Conservation (phyloP, 2,113 vertebrate species). For the Herpetotheres cachinnans region DNA sequence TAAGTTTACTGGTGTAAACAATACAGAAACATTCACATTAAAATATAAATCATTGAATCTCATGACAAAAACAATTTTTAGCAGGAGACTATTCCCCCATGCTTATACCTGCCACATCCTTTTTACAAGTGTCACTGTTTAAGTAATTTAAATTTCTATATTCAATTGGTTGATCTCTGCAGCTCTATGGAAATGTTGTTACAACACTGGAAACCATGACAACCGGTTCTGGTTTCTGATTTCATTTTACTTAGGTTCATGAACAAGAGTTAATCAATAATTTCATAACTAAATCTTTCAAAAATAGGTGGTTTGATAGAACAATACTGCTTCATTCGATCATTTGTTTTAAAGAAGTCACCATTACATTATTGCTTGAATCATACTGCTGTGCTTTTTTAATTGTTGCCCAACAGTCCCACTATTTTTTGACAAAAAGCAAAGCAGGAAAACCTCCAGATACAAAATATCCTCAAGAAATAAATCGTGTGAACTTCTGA, state of each 20-base stretch:
- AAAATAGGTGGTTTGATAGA: not conserved
- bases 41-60: not conserved
- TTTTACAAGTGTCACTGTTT: not conserved
- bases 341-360: not conserved
- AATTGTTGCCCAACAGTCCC: not conserved
- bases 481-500: not conserved
- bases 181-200: not conserved
- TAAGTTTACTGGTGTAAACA: not conserved
- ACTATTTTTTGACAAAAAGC: not conserved
- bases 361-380: not conserved
- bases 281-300: not conserved
- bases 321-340: not conserved
- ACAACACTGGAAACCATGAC: conserved; percentile 41
- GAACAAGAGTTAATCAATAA: not conserved
- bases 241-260: not conserved
- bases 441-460: not conserved
- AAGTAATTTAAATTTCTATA: not conserved
- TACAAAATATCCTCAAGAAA: not conserved
- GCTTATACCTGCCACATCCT: not conserved
- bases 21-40: not conserved
- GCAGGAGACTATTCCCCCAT: not conserved
- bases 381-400: not conserved
- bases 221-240: conserved; percentile 11
- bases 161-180: not conserved
- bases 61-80: not conserved